Percentiles rank a stretch among this genome's conserved stretches.
Evolutionary conservation across 2,888 invertebrate species (phyloP).

Genomic region (Patella caerulea): DNA sequence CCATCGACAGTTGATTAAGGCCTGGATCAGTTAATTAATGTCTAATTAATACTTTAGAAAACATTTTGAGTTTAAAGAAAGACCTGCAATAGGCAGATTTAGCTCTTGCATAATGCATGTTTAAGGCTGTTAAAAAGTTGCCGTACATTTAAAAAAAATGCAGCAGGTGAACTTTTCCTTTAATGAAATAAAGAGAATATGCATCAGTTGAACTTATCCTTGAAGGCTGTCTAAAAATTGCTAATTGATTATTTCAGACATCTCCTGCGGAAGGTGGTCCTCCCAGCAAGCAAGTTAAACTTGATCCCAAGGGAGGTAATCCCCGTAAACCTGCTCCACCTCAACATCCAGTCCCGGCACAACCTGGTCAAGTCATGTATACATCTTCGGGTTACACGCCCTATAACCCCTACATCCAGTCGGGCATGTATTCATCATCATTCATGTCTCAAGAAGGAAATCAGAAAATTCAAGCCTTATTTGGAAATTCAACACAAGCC

Average conservation of each 20-base stretch:
- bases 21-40: no score
- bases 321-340: background rate
- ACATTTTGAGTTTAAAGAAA: no score
- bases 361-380: slow-evolving; percentile 11
- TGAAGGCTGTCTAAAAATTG: no score
- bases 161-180: background rate
- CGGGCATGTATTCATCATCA: slow-evolving; percentile 65
- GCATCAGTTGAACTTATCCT: background rate
- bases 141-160: no score
- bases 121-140: no score
- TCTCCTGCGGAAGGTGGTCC: slow-evolving; percentile 26
- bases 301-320: slow-evolving; percentile 7
- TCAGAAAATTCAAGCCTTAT: slow-evolving; percentile 65
- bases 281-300: slow-evolving; percentile 19
- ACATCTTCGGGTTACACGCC: slow-evolving; percentile 33
- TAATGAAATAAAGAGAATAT: background rate
- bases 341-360: slow-evolving; percentile 16
- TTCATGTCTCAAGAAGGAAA: slow-evolving; percentile 69
- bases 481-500: slow-evolving; percentile 40
- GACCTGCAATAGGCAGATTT: no score
- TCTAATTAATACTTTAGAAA: no score
- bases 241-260: slow-evolving; percentile 18
- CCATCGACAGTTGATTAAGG: no score
- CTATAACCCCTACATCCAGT: slow-evolving; percentile 65
- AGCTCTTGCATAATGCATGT: no score